phyloP scores from a whole-genome alignment of 2,113 vertebrate genomes.

The Centropus unirufus region DNA sequence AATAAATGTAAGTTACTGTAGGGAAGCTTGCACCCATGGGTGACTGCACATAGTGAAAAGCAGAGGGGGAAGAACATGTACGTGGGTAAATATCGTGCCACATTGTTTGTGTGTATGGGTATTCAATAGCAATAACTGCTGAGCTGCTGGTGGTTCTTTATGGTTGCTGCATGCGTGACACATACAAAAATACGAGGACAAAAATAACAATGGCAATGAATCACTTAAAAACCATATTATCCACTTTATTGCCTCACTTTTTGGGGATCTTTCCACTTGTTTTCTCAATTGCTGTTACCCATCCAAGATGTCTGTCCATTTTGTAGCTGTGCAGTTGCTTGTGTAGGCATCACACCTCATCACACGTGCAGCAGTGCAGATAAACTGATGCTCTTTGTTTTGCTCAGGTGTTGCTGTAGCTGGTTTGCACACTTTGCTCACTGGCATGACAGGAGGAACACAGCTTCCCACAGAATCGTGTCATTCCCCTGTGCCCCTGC shows the following conservation, averaged over 20 bases:
- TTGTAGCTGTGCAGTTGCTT: background rate
- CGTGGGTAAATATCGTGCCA: background rate
- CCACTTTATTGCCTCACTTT: background rate
- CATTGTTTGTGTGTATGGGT: rapidly evolving
- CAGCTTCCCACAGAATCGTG: rapidly evolving
- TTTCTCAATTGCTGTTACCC: background rate
- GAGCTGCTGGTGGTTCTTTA: background rate
- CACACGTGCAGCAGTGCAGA: rapidly evolving
- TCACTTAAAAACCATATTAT: background rate
- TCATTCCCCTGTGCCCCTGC: background rate
- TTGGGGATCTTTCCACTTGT: background rate
- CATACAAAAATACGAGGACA: background rate
- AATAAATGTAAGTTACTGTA: background rate
- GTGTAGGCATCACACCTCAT: background rate
- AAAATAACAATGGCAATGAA: background rate
- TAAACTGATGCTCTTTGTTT: background rate
- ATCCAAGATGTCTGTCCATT: background rate
- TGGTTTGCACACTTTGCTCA: background rate
- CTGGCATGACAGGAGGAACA: background rate
- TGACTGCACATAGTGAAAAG: background rate
- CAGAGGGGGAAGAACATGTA: background rate
- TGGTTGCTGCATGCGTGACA: background rate
- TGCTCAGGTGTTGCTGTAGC: background rate
- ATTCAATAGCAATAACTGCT: background rate
- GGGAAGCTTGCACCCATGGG: background rate